These are phyloP conservation scores for Hirtodrosophila duncani DNA, from an alignment of 2,888 invertebrate species.

Conservation along the genomic window DNA sequence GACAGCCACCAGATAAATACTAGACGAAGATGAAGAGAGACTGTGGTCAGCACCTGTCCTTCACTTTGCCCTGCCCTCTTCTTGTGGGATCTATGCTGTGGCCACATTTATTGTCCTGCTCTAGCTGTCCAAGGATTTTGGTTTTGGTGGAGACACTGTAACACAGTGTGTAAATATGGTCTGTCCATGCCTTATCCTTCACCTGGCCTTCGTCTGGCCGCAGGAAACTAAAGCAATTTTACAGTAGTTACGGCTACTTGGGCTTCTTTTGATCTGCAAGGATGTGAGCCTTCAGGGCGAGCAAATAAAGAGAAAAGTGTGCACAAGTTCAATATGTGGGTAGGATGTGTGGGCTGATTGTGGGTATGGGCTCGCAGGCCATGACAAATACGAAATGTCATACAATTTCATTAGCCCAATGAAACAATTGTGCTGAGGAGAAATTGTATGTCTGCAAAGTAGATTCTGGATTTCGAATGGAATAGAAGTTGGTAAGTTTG, in stretches of 20 bases:
- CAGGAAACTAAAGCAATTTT: slow-evolving; percentile 35
- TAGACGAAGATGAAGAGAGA: slow-evolving; percentile 12
- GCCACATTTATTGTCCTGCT: slow-evolving; percentile 44
- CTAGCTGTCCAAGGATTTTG: slow-evolving; percentile 30
- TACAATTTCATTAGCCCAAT: slow-evolving; percentile 4
- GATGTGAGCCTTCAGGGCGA: slow-evolving; percentile 7
- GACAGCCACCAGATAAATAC: too few species aligned
- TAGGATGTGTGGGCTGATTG: too few species aligned
- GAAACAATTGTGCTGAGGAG: not conserved
- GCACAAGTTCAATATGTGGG: slow-evolving; percentile 10
- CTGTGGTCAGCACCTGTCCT: slow-evolving; percentile 15
- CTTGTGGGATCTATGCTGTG: slow-evolving; percentile 22
- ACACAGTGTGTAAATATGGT: slow-evolving; percentile 43
- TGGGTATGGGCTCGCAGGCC: too few species aligned
- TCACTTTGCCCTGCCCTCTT: not conserved
- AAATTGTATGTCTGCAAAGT: slow-evolving; percentile 5
- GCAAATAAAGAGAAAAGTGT: slow-evolving; percentile 17
- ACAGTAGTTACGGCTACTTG: slow-evolving; percentile 25
- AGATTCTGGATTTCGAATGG: too few species aligned
- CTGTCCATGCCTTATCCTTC: slow-evolving; percentile 7
- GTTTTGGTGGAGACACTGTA: slow-evolving; percentile 11
- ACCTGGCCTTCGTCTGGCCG: slow-evolving; percentile 8
- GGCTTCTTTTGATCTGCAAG: slow-evolving; percentile 16
- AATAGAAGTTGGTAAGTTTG: too few species aligned
- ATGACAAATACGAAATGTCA: slow-evolving; percentile 1